phyloP scores from a whole-genome alignment of 2,797 vertebrate species.

The Alfaro cultratus region DNA sequence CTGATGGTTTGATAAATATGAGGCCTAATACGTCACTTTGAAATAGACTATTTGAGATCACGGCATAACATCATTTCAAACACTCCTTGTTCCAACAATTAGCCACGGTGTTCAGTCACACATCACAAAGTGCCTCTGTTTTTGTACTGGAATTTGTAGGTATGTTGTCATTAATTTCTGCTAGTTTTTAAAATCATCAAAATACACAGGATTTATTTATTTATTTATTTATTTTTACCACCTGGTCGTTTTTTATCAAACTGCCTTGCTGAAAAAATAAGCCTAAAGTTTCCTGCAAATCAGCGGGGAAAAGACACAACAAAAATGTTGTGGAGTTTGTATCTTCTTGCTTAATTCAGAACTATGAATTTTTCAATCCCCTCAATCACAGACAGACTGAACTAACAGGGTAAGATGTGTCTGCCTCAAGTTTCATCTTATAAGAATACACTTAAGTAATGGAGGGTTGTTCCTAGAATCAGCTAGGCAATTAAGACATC shows the following conservation, averaged over 20 bases:
- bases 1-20: neutral
- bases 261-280: constrained; percentile 48
- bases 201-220: neutral
- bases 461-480: constrained; percentile 13
- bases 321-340: constrained; percentile 41
- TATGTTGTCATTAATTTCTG: neutral
- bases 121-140: neutral
- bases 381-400: constrained; percentile 8
- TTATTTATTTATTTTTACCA: neutral
- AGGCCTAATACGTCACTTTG: neutral
- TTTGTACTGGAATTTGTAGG: neutral
- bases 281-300: constrained; percentile 70
- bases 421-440: constrained; percentile 36
- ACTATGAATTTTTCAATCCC: constrained; percentile 28
- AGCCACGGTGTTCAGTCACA: constrained; percentile 6
- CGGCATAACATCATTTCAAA: neutral
- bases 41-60: neutral
- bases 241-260: constrained; percentile 19
- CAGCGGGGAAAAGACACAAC: constrained; percentile 21
- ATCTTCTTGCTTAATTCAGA: constrained; percentile 28
- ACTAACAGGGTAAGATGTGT: constrained; percentile 37
- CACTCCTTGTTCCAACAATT: neutral
- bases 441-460: constrained; percentile 40
- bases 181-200: constrained; percentile 15
- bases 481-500: constrained; percentile 6